phyloP scores from a whole-genome alignment of 2,888 invertebrate species.

The Brassicogethes aeneus region DNA sequence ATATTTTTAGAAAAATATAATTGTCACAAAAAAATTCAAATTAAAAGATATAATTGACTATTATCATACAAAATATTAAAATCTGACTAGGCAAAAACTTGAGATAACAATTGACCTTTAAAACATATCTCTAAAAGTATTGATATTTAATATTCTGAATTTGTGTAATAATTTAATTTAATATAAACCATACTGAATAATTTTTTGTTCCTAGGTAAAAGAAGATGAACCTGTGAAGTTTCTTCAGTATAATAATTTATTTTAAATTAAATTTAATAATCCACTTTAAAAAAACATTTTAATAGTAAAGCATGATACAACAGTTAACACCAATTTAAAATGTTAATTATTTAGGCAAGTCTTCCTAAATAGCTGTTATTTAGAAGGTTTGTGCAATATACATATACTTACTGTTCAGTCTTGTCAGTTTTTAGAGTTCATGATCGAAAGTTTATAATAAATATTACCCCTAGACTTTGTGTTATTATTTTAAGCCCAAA shows the following conservation, averaged over 20 bases:
- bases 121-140: no score
- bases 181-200: neutral
- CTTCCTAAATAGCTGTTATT: neutral
- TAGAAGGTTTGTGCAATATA: neutral
- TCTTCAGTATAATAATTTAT: neutral
- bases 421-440: no score
- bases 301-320: no score
- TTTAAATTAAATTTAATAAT: neutral
- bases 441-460: no score
- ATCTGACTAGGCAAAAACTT: no score
- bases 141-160: neutral
- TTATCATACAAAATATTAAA: no score
- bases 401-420: neutral
- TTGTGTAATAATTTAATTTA: neutral
- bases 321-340: neutral
- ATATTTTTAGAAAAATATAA: no score
- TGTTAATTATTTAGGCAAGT: neutral
- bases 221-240: neutral
- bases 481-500: no score
- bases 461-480: no score
- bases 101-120: no score
- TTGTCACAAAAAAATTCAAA: no score
- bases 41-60: no score
- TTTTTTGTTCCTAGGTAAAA: neutral
- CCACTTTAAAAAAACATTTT: neutral